A percentile compares a stretch with the other conserved stretches of the same genome.
Evolutionary conservation across 2,888 invertebrate species (phyloP).

Genomic region (Tuberolachnus salignus): DNA sequence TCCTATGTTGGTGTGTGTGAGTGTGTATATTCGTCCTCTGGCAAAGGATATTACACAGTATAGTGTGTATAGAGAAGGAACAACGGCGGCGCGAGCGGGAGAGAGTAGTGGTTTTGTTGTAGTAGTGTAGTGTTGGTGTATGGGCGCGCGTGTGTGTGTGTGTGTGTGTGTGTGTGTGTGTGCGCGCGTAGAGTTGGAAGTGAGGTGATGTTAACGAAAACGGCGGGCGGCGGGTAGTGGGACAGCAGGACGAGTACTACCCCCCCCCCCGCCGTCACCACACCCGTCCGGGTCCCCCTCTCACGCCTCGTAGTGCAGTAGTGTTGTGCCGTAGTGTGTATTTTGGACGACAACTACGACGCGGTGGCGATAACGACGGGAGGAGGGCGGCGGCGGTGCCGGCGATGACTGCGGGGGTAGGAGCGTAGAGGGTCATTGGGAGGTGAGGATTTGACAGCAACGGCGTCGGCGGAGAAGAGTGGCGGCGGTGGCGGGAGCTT

Average conservation of each 20-base stretch:
- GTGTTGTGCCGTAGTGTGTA: slow-evolving; percentile 35
- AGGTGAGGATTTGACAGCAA: slow-evolving; percentile 48
- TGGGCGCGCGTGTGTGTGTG: slow-evolving; percentile 26
- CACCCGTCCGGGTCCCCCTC: slow-evolving; percentile 12
- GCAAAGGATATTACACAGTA: slow-evolving; percentile 50
- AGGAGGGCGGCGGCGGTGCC: background rate
- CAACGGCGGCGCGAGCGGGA: background rate
- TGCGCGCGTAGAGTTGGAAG: slow-evolving; percentile 23
- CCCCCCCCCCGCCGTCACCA: slow-evolving; percentile 21
- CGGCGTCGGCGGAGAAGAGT: slow-evolving; percentile 12
- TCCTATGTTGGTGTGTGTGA: slow-evolving; percentile 21
- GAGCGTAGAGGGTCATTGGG: slow-evolving; percentile 33
- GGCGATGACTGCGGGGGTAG: background rate
- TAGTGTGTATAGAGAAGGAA: slow-evolving; percentile 34
- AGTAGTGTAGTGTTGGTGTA: slow-evolving; percentile 28
- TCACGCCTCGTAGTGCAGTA: slow-evolving; percentile 20
- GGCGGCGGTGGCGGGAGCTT: background rate
- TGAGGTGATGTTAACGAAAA: slow-evolving; percentile 19
- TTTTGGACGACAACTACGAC: slow-evolving; percentile 44
- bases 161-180: too few species aligned
- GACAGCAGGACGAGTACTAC: slow-evolving; percentile 35
- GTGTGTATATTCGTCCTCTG: slow-evolving; percentile 38
- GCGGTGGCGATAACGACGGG: slow-evolving; percentile 1
- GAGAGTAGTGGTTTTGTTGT: too few species aligned
- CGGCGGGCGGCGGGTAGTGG: slow-evolving; percentile 35